Evolutionary conservation across 1,140 invertebrate genomes (phyloP), one percentile per base, ranked within the genome.

Genomic region (Listronotus bonariensis): DNA sequence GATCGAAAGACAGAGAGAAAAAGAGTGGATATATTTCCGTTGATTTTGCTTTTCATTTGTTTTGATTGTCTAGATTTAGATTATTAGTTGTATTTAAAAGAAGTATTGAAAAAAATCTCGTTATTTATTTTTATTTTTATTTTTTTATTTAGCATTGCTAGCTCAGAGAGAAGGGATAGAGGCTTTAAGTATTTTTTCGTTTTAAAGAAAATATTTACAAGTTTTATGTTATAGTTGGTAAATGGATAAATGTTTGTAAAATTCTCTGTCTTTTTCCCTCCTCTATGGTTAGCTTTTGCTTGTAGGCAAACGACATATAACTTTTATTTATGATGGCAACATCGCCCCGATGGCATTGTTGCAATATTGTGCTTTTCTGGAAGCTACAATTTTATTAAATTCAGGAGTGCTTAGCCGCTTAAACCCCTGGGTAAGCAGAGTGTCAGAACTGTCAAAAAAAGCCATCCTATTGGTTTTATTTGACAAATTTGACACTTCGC

Each of bases 181-280:
- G 32, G 45, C 18, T 14, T 26, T 20, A 5, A 3, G 20, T 9
- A 45, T 12, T 3, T 11, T 36, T 38, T 41, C 36, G 17, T 62
- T 62, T 53, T 17, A 26, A 26, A 26, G 20, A 26, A 26, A 5
- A 26, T 1, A 26, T 26, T 26, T 3, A 26, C 20, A 5, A 26
- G 20, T 26, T 26, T 26, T 26, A 26, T 3, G 20, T 26, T 5
- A 26, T 26, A 3, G 20, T 26, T 3, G 20, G 20, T 5, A 26
- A 26, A 26, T 26, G 20, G 20, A 26, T 26, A 26, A 5, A 26
- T 26, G 1, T 26, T 26, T 26, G 20, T 26, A 26, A 26, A 32
- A 40, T 57, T 52, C 59, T 62, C 59, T 62, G 59, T 62, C 59
- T 62, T 62, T 62, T 49, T 62, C 59, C 59, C 59, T 62, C 59